Evolutionary conservation across 2,797 vertebrate genomes (phyloP), one percentile per base, ranked within the genome.

Genomic region (Sebastes itinus): DNA sequence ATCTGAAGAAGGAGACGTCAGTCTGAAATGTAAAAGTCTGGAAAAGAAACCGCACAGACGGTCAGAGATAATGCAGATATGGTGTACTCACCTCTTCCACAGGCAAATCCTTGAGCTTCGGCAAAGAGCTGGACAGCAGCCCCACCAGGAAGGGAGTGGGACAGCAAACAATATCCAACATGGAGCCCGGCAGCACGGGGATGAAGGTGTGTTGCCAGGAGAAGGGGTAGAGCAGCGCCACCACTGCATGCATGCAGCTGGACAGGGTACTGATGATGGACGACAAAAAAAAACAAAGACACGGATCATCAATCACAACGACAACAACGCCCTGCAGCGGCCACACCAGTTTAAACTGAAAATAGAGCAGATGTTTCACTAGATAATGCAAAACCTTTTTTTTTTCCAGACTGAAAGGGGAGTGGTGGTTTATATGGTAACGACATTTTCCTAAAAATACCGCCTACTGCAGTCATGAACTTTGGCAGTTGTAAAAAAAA

Each of bases 131-230:
- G 95, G 98, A 99, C 78, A 99, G 96, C 92, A 99, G 94, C 72
- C 98, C 99, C 86, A 99, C 98, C 87, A 99, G 95, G 94, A 99
- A 99, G 28, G 99, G 99, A 1, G 98, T 99, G 56, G 98, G 98
- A 89, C 98, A 99, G 95, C 99, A 99, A 85, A 99, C 98, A 0
- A 99, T 99, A 91, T 99, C 98, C 84, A 99, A 95, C 98, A 99
- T 99, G 91, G 98, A 97, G 3, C 97, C 96, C 0, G 99, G 99
- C 63, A 99, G 96, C 33, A 99, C 99, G 0, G 98, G 99, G 90
- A 99, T 99, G 95, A 99, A 99, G 87, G 99, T 99, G 92, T 99
- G 98, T 87, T 99, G 99, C 99, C 99, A 99, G 89, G 98, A 99
- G 95, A 99, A 99, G 2, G 99, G 99, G 94, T 99, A 99, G 59